These are phyloP conservation scores for Terrapene triunguis DNA, from an alignment of 2,113 vertebrate species.

Conservation along the genomic window DNA sequence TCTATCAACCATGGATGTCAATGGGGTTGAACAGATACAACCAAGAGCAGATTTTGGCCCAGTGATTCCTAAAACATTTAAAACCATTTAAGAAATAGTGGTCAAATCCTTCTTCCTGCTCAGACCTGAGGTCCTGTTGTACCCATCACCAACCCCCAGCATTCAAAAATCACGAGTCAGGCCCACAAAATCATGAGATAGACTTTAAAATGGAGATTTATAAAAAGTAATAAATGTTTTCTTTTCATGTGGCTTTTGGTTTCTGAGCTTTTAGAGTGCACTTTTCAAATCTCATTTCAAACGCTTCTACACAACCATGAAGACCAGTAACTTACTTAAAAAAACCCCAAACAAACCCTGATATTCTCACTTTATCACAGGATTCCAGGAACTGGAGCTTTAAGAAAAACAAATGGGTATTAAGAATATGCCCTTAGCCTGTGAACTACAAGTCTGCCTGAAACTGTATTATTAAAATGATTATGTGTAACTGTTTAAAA, in stretches of 20 bases:
- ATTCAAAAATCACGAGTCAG: not conserved
- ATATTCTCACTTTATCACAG: not conserved
- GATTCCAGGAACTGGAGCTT: not conserved
- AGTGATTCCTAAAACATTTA: not conserved
- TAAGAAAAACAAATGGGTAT: not conserved
- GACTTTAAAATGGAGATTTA: not conserved
- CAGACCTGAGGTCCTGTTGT: not conserved
- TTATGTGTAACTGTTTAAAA: not conserved
- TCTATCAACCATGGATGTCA: not conserved
- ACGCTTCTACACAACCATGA: not conserved
- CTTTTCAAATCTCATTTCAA: not conserved
- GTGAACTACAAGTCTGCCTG: not conserved
- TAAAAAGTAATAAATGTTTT: not conserved
- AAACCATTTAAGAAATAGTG: not conserved
- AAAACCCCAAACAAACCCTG: not conserved
- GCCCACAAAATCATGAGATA: not conserved
- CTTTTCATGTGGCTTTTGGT: not conserved
- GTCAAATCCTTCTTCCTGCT: not conserved
- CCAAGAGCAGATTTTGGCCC: not conserved
- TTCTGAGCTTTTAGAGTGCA: not conserved
- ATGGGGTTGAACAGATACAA: not conserved
- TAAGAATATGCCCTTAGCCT: not conserved
- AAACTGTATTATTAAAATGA: constrained; percentile 32
- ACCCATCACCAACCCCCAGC: not conserved
- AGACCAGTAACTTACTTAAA: not conserved